phyloP scores from a whole-genome alignment of 1,140 invertebrate species.

The Drosophila sturtevanti region DNA sequence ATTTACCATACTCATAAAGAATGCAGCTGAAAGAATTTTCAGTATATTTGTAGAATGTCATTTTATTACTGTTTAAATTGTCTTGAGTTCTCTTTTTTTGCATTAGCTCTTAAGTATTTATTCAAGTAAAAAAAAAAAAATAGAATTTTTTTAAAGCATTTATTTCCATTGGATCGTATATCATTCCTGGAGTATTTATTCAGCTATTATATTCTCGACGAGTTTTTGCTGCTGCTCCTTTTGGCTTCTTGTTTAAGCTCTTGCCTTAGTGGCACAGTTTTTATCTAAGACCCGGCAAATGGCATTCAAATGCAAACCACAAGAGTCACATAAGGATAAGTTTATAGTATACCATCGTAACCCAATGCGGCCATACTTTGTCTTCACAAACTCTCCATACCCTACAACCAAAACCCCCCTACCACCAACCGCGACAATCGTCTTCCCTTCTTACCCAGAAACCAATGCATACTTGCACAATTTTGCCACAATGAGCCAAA shows the following conservation, averaged over 20 bases:
- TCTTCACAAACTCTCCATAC: constrained; percentile 19
- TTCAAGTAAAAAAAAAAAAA: too few relatives aligned
- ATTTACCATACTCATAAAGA: too few relatives aligned
- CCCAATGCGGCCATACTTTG: constrained; percentile 64
- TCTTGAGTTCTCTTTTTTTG: too few relatives aligned
- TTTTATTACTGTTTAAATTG: too few relatives aligned
- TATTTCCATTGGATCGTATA: neutral
- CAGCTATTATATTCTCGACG: constrained; percentile 28
- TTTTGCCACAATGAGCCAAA: constrained; percentile 56
- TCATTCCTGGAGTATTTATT: neutral
- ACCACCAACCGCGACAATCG: neutral
- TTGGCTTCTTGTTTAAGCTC: constrained; percentile 39
- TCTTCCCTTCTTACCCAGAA: neutral
- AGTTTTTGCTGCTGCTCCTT: constrained; percentile 16
- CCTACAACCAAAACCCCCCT: neutral
- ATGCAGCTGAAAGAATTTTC: too few relatives aligned
- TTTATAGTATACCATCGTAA: constrained; percentile 34
- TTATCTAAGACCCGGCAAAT: constrained; percentile 68
- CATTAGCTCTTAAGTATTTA: too few relatives aligned
- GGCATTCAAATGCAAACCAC: constrained; percentile 74
- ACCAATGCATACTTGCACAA: constrained; percentile 23
- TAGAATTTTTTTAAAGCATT: too few relatives aligned
- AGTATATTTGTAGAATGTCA: too few relatives aligned
- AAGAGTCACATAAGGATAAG: constrained; percentile 66
- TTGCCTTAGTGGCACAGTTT: constrained; percentile 63